These are phyloP conservation scores for Ellobium chinense DNA, from an alignment of 2,888 invertebrate species.

Conservation along the genomic window DNA sequence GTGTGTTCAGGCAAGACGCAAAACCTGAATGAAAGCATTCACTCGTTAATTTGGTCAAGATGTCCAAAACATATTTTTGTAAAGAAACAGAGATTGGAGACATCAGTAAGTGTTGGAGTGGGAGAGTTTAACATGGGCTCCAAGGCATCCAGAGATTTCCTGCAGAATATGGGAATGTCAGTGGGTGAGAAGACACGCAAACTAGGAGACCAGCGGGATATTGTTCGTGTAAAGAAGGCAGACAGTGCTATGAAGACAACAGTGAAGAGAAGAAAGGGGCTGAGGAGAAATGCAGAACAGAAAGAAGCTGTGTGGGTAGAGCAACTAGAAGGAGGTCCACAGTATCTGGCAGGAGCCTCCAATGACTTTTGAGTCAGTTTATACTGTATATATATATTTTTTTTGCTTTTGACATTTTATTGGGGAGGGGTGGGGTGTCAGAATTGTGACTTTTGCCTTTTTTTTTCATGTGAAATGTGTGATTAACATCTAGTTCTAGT, in stretches of 20 bases:
- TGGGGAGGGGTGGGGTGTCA: too few relatives aligned
- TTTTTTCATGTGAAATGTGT: too few relatives aligned
- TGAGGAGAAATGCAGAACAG: neutral
- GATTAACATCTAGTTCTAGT: too few relatives aligned
- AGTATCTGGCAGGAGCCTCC: neutral
- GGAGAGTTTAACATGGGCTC: constrained; percentile 36
- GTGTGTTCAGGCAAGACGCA: constrained; percentile 27
- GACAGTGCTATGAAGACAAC: neutral
- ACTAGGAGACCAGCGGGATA: constrained; percentile 24
- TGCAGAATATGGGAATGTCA: constrained; percentile 1
- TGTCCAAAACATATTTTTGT: constrained; percentile 28
- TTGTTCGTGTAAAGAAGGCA: neutral
- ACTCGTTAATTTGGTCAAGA: constrained; percentile 12
- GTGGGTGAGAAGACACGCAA: constrained; percentile 22
- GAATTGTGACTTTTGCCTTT: too few relatives aligned
- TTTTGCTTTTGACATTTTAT: too few relatives aligned
- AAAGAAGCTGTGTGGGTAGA: neutral
- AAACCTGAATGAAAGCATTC: constrained; percentile 27
- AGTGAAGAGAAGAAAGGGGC: neutral
- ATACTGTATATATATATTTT: too few relatives aligned
- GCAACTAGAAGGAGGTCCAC: neutral
- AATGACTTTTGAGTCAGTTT: neutral
- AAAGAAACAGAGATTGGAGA: neutral
- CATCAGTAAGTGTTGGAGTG: constrained; percentile 4
- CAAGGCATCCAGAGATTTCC: constrained; percentile 10